Percentiles rank a stretch among this genome's conserved stretches.
phyloP scores from a whole-genome alignment of 2,113 vertebrate genomes.

The Lophotis ruficrista region DNA sequence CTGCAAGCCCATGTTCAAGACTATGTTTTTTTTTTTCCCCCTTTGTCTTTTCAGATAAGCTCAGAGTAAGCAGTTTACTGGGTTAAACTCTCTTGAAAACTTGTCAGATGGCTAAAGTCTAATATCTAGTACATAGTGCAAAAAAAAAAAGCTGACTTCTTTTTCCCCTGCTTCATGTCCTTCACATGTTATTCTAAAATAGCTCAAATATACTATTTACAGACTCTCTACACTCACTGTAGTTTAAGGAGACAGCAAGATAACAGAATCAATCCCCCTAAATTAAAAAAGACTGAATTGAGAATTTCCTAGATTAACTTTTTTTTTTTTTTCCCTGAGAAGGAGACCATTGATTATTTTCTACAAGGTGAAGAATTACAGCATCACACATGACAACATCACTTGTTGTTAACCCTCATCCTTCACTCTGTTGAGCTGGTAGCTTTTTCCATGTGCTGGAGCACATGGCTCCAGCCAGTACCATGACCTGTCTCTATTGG shows the following conservation, averaged over 20 bases:
- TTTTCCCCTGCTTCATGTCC: not conserved
- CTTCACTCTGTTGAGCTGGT: not conserved
- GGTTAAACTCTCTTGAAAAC: not conserved
- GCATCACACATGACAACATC: not conserved
- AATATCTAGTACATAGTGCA: not conserved
- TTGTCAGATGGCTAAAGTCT: not conserved
- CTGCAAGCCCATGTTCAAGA: not conserved
- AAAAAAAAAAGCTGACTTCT: not conserved
- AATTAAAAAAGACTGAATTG: not conserved
- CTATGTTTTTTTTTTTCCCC: not conserved
- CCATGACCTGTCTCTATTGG: not conserved
- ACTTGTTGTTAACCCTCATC: not conserved
- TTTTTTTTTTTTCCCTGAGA: not conserved
- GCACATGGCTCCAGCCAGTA: accelerated
- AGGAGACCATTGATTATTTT: not conserved
- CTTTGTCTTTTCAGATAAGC: not conserved
- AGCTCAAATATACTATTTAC: not conserved
- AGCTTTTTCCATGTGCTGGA: too few relatives aligned
- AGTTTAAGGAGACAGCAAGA: not conserved
- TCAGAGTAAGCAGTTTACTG: not conserved
- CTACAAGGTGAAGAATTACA: not conserved
- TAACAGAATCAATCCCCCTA: not conserved
- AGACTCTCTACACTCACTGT: not conserved
- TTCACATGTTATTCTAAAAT: not conserved
- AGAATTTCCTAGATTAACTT: not conserved